These are phyloP conservation scores for Poeciliopsis infans DNA, from an alignment of 2,797 vertebrate genomes.

Conservation along the genomic window DNA sequence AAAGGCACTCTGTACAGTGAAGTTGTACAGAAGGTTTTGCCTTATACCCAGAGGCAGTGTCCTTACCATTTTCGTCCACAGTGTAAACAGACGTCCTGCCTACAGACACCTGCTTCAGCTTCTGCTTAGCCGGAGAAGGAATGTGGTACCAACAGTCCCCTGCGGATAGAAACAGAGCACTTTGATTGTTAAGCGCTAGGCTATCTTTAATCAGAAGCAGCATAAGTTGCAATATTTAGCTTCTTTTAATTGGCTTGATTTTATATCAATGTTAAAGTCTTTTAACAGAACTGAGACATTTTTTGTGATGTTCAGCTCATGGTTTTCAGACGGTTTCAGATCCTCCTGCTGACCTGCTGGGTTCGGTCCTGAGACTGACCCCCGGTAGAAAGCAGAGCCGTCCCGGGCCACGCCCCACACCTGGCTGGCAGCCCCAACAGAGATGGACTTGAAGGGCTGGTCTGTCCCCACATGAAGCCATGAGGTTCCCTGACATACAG, in stretches of 20 bases:
- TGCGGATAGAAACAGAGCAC: slow-evolving; percentile 64
- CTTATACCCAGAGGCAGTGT: neutral
- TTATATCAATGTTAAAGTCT: neutral
- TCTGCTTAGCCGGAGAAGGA: slow-evolving; percentile 91
- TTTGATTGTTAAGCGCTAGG: neutral
- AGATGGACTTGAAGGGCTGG: slow-evolving; percentile 93
- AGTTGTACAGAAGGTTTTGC: neutral
- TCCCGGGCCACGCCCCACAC: slow-evolving; percentile 95
- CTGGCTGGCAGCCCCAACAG: slow-evolving; percentile 89
- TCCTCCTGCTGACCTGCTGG: slow-evolving; percentile 85
- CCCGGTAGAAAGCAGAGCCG: slow-evolving; percentile 94
- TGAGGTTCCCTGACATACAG: slow-evolving; percentile 85
- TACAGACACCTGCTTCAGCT: slow-evolving; percentile 92
- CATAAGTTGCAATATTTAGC: neutral
- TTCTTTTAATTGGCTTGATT: no score
- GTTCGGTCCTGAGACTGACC: slow-evolving; percentile 87
- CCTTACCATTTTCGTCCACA: slow-evolving; percentile 91
- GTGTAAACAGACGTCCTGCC: slow-evolving; percentile 90
- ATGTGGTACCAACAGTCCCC: slow-evolving; percentile 97
- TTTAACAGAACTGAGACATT: neutral
- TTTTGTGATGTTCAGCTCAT: neutral
- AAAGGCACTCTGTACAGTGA: neutral
- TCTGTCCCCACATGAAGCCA: slow-evolving; percentile 98
- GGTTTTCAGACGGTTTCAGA: neutral
- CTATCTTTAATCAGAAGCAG: neutral